Evolutionary conservation across 2,113 vertebrate genomes (phyloP).

Genomic region (Meleagris gallopavo): DNA sequence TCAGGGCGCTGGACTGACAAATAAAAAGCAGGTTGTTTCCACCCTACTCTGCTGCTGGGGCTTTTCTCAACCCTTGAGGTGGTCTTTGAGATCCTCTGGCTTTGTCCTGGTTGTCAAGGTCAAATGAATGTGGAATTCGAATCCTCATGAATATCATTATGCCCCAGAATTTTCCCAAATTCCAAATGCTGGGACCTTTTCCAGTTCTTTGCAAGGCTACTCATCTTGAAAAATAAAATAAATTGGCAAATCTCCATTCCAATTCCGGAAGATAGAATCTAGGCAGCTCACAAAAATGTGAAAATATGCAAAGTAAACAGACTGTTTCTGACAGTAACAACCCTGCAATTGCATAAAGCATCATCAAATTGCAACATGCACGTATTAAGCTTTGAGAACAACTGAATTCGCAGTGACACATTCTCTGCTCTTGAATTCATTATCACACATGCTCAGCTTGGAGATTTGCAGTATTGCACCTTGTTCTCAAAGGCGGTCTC

Average conservation of each 20-base stretch:
- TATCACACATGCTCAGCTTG: conserved; percentile 56
- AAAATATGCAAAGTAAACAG: conserved; percentile 69
- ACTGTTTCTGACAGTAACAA: conserved; percentile 71
- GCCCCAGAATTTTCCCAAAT: conserved; percentile 48
- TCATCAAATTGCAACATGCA: conserved; percentile 72
- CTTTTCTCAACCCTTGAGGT: not conserved
- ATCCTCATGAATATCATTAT: conserved; percentile 66
- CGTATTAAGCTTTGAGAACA: conserved; percentile 56
- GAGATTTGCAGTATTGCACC: conserved; percentile 13
- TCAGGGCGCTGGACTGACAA: not conserved
- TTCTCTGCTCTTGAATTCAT: conserved; percentile 66
- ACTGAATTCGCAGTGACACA: conserved; percentile 60
- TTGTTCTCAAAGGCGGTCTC: conserved; percentile 45
- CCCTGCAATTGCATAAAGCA: conserved; percentile 68
- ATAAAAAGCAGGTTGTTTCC: not conserved
- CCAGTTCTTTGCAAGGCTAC: conserved; percentile 49
- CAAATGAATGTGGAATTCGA: conserved; percentile 36
- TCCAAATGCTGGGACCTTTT: conserved; percentile 49
- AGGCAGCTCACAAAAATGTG: conserved; percentile 55
- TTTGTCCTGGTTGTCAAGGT: conserved; percentile 24
- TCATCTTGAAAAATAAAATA: conserved; percentile 68
- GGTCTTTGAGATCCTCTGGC: not conserved
- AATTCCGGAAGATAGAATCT: conserved; percentile 51
- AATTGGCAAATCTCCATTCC: conserved; percentile 71
- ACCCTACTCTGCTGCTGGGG: not conserved